Conservation (phyloP, 2,113 vertebrate species). For the Diphyllodes magnificus region DNA sequence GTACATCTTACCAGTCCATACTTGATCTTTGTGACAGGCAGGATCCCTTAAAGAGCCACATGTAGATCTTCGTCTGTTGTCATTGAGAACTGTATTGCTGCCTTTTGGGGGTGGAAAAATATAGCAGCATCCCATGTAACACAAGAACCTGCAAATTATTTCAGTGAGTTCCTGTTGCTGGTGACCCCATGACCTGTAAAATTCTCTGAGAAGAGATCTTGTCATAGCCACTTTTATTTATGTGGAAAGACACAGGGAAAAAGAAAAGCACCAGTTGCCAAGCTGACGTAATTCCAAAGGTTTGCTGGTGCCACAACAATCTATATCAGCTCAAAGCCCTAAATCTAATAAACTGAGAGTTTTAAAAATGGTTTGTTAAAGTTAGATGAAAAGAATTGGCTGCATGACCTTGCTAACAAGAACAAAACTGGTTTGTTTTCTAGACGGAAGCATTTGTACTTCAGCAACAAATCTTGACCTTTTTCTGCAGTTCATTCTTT, state of each 20-base stretch:
- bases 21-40: neutral
- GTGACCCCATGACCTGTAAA: neutral
- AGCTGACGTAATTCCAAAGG: neutral
- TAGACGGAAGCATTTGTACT: neutral
- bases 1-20: neutral
- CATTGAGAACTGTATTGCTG: neutral
- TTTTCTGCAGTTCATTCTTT: neutral
- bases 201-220: neutral
- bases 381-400: neutral
- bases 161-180: neutral
- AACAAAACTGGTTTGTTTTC: neutral
- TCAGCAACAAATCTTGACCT: neutral
- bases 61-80: neutral
- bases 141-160: neutral
- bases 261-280: neutral
- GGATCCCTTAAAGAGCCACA: neutral
- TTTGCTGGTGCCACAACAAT: neutral
- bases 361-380: neutral
- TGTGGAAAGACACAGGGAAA: neutral
- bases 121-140: neutral
- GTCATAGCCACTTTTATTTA: neutral
- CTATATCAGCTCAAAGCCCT: neutral
- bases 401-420: neutral
- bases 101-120: neutral
- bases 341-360: neutral